A percentile compares a stretch with the other conserved stretches of the same genome.
phyloP scores from a whole-genome alignment of 2,797 vertebrate species.

The Tachyglossus aculeatus region DNA sequence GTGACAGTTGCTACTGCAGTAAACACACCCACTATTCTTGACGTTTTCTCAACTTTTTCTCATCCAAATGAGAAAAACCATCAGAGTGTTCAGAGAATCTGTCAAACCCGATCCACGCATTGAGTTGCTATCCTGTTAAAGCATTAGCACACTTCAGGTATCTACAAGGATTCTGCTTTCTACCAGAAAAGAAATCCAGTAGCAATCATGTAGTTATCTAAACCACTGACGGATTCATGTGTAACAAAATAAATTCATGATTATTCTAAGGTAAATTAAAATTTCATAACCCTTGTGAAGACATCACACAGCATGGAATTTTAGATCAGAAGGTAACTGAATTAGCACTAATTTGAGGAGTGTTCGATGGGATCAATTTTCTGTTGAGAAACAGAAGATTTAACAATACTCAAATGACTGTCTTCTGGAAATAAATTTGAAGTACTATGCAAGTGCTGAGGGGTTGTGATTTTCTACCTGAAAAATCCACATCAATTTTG shows the following conservation, averaged over 20 bases:
- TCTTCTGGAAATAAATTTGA: too few relatives aligned
- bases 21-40: neutral
- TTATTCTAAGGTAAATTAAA: too few relatives aligned
- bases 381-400: too few relatives aligned
- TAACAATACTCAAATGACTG: too few relatives aligned
- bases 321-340: too few relatives aligned
- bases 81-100: slow-evolving; percentile 27
- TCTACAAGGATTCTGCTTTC: neutral
- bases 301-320: too few relatives aligned
- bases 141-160: neutral
- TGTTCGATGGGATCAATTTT: too few relatives aligned
- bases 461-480: too few relatives aligned
- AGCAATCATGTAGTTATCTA: neutral
- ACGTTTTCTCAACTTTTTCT: slow-evolving; percentile 6
- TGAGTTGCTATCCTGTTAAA: neutral
- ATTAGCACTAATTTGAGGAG: too few relatives aligned
- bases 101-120: slow-evolving; percentile 3
- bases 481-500: too few relatives aligned
- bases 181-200: neutral
- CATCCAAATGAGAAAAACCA: slow-evolving; percentile 2
- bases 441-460: too few relatives aligned
- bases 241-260: neutral
- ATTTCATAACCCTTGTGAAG: too few relatives aligned
- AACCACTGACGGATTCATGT: neutral
- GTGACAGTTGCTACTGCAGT: neutral